These are phyloP conservation scores for Benthosema pterotum DNA, from an alignment of 2,797 vertebrate genomes.

Conservation along the genomic window DNA sequence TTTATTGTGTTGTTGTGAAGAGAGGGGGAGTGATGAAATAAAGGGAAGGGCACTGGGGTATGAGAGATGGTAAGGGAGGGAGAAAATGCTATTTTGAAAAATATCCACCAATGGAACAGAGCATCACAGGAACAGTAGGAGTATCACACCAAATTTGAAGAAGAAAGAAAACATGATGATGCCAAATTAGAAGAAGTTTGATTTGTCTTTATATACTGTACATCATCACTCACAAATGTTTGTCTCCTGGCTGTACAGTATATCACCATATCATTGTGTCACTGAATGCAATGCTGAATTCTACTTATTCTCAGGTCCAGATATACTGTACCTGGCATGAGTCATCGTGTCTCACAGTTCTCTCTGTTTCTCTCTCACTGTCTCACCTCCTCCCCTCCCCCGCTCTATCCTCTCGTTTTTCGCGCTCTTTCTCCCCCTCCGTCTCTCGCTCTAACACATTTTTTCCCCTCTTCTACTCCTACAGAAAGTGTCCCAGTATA, in stretches of 20 bases:
- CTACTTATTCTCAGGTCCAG: not conserved
- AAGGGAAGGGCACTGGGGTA: not conserved
- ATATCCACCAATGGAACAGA: not conserved
- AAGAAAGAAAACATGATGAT: no score
- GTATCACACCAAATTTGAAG: not conserved
- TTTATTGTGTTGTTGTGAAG: constrained; percentile 11
- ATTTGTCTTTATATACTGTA: no score
- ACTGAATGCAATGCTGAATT: not conserved
- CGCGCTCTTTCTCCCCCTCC: no score
- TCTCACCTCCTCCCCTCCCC: no score
- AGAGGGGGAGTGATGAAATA: not conserved
- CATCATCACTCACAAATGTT: constrained; percentile 9
- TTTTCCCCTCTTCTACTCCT: not conserved
- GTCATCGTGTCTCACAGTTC: not conserved
- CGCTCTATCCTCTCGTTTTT: no score
- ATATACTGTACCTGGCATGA: not conserved
- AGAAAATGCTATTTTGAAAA: no score
- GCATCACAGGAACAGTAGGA: no score
- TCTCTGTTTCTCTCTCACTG: not conserved
- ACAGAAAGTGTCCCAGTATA: constrained; percentile 98
- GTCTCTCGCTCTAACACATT: not conserved
- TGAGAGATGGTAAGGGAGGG: no score
- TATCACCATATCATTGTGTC: constrained; percentile 6
- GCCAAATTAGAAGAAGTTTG: no score
- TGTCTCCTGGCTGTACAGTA: not conserved